These are phyloP conservation scores for Muscicapa comitata DNA, from an alignment of 2,797 vertebrate genomes.

Conservation along the genomic window DNA sequence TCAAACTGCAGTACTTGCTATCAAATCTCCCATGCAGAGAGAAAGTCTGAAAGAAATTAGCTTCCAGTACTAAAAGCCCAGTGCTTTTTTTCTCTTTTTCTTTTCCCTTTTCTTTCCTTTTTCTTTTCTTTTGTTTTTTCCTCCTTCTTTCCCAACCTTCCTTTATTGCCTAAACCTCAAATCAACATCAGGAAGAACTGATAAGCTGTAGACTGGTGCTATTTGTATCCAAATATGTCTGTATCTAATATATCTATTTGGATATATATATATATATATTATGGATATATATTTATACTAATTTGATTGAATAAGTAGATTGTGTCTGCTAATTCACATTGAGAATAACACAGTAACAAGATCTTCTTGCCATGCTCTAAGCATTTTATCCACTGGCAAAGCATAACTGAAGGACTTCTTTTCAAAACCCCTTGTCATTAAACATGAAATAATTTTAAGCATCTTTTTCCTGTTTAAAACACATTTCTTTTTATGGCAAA, in stretches of 20 bases:
- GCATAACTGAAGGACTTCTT: neutral
- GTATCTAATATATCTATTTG: neutral
- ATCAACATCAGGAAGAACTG: neutral
- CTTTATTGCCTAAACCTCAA: neutral
- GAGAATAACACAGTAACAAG: neutral
- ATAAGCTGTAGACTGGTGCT: neutral
- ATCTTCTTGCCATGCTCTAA: neutral
- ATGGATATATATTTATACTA: neutral
- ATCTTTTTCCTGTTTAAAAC: neutral
- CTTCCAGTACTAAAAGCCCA: neutral
- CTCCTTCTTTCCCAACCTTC: fast-evolving
- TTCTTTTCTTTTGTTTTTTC: neutral
- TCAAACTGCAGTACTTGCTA: neutral
- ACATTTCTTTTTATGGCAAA: neutral
- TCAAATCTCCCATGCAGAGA: constrained; percentile 27
- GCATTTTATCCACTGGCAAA: neutral
- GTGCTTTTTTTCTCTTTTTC: fast-evolving
- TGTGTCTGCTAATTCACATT: neutral
- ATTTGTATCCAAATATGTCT: neutral
- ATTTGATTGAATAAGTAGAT: neutral
- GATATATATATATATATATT: too few relatives aligned
- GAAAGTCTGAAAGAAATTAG: neutral
- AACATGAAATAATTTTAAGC: neutral
- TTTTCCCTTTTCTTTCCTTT: too few relatives aligned
- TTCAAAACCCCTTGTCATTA: neutral